A percentile compares a stretch with the other conserved stretches of the same genome.
These are phyloP conservation scores for Lucilia cuprina DNA, from an alignment of 1,140 invertebrate genomes.

Conservation along the genomic window DNA sequence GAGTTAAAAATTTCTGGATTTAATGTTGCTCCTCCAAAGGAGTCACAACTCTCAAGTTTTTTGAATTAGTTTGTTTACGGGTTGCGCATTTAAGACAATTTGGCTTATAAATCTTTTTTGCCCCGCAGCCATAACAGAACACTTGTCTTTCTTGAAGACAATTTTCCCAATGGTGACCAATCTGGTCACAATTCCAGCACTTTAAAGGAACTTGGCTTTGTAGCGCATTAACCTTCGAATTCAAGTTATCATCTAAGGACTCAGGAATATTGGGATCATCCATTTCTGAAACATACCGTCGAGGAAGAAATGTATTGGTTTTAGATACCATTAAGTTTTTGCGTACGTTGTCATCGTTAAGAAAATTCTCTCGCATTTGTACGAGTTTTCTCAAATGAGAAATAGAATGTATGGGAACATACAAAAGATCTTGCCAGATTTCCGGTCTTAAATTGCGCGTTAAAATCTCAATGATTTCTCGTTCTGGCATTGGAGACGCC, in stretches of 20 bases:
- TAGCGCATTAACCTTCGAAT: background rate
- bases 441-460: conserved; percentile 11
- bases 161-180: background rate
- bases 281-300: background rate
- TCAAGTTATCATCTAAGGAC: background rate
- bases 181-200: conserved; percentile 19
- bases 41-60: background rate
- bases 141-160: background rate
- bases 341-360: conserved; percentile 1
- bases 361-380: conserved; percentile 25
- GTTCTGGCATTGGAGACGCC: background rate
- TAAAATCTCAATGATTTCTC: background rate
- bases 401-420: conserved; percentile 20
- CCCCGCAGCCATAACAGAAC: conserved; percentile 31
- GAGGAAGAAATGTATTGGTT: background rate
- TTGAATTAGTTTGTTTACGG: background rate
- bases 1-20: background rate
- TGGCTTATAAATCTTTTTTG: conserved; percentile 16
- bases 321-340: background rate
- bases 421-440: conserved; percentile 22
- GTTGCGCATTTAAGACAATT: conserved; percentile 13
- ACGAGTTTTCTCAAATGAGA: conserved; percentile 1
- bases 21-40: background rate
- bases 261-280: background rate
- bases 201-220: background rate